Base-by-base conservation (phyloP, 2,113 vertebrate species). In the Aplodontia rufa region DNA sequence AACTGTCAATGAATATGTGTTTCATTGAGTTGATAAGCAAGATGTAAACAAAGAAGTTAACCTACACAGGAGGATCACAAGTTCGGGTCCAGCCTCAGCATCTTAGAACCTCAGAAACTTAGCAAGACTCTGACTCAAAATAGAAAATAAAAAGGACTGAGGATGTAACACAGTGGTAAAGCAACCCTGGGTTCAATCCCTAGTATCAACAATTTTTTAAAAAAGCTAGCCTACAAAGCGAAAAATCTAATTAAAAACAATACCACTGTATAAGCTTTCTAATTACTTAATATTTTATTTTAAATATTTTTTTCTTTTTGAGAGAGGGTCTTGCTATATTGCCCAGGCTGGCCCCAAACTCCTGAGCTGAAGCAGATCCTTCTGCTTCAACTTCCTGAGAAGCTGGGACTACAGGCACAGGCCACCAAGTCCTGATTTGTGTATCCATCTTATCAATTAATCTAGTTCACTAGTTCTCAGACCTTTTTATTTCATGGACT, bases 161-260 rank as follows among this genome's bases (percentile, higher is more conserved):
- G 64, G 64, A 19, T 68, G 64, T 19, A 68, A 35, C 16, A n/a
- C 30, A 68, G 17, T n/a, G 64, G 64, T 68, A n/a, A n/a, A 68
- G 6, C 8, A 68, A 17, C 24, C 71, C 71, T 74, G 42, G 22
- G 26, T 74, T 74, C 71, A 45, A 74, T 30, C 5, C 13, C 71
- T 60, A 20, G 64, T n/a, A 66, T 17, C 14, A 7, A 12, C 5
- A 66, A 35, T n/a, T n/a, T n/a, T n/a, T n/a, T n/a, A n/a, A 62
- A 62, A 32, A 83, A 47, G 53, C 42, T 83, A 88, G 87, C 11
- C 66, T 66, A 66, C 12, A 83, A 20, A 22, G 40, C 20, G 17
- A 91, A 93, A 93, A 71, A 75, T 87, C 19, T 85, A 64, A 71
- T 91, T 87, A 83, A 72, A 16, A 37, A 79, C 58, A 71, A n/a